A percentile compares a stretch with the other conserved stretches of the same genome.
Evolutionary conservation across 2,113 vertebrate genomes (phyloP).

Genomic region (Cyprinodon brontotheroides): DNA sequence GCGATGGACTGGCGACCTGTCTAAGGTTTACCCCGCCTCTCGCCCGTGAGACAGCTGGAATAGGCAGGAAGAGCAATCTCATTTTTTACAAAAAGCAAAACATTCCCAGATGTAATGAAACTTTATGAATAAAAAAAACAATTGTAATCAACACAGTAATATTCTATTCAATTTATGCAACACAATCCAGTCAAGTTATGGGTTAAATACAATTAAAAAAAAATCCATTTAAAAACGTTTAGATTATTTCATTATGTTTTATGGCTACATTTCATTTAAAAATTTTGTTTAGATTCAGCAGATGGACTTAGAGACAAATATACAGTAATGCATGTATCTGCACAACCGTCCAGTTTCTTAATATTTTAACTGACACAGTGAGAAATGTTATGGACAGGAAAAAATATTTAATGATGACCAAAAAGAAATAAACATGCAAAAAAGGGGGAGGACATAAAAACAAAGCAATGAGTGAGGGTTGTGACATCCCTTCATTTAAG

Average conservation of each 20-base stretch:
- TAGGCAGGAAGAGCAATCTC: too few species aligned
- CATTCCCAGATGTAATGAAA: neutral
- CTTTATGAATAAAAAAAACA: neutral
- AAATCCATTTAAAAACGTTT: neutral
- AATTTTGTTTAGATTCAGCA: neutral
- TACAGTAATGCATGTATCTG: neutral
- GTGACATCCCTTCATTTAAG: constrained; percentile 39
- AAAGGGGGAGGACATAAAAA: constrained; percentile 9
- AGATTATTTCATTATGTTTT: neutral
- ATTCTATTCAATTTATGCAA: neutral
- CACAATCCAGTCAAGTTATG: too few species aligned
- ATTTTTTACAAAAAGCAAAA: too few species aligned
- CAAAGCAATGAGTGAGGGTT: constrained; percentile 19
- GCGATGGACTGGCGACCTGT: too few species aligned
- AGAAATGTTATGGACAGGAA: constrained; percentile 12
- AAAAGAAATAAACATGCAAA: constrained; percentile 18
- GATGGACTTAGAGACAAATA: neutral
- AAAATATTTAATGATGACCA: constrained; percentile 9
- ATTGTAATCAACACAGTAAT: neutral
- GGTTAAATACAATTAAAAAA: neutral
- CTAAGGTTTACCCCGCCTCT: too few species aligned
- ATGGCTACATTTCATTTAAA: neutral
- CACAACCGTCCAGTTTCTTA: neutral
- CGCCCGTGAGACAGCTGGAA: too few species aligned
- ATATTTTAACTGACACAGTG: constrained; percentile 6